Evolutionary conservation across 1,140 invertebrate genomes (phyloP).

Genomic region (Drosophila oshimai): DNA sequence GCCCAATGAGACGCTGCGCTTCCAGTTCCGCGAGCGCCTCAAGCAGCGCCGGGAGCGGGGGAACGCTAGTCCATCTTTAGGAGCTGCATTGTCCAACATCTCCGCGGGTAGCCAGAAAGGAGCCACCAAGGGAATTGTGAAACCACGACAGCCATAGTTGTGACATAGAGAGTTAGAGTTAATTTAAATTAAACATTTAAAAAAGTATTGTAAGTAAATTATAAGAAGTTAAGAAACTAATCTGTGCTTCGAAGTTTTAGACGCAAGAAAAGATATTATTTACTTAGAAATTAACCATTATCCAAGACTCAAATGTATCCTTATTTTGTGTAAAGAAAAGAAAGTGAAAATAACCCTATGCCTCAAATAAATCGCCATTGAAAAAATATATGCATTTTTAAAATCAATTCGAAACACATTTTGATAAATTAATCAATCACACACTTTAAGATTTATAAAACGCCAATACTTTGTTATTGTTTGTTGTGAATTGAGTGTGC

Average conservation of each 20-base stretch:
- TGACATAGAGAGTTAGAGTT: too few relatives aligned
- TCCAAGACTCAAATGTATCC: too few relatives aligned
- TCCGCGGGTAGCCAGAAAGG: background rate
- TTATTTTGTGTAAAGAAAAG: too few relatives aligned
- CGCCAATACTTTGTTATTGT: background rate
- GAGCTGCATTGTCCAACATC: background rate
- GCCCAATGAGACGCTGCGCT: background rate
- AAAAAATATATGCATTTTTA: background rate
- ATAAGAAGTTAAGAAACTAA: too few relatives aligned
- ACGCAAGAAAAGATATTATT: too few relatives aligned
- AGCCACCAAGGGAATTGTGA: background rate
- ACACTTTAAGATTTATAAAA: too few relatives aligned
- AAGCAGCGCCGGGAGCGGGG: slow-evolving; percentile 17
- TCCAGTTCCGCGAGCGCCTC: slow-evolving; percentile 46
- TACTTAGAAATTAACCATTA: too few relatives aligned
- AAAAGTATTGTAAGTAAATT: too few relatives aligned
- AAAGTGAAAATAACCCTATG: background rate
- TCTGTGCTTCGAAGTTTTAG: too few relatives aligned
- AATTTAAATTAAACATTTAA: too few relatives aligned
- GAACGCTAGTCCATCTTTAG: background rate
- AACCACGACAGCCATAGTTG: background rate
- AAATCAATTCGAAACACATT: background rate
- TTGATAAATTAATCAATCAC: too few relatives aligned
- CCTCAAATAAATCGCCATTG: background rate
- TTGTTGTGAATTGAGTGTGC: background rate